phyloP scores from a whole-genome alignment of 2,113 vertebrate genomes.

The Halichoerus grypus region DNA sequence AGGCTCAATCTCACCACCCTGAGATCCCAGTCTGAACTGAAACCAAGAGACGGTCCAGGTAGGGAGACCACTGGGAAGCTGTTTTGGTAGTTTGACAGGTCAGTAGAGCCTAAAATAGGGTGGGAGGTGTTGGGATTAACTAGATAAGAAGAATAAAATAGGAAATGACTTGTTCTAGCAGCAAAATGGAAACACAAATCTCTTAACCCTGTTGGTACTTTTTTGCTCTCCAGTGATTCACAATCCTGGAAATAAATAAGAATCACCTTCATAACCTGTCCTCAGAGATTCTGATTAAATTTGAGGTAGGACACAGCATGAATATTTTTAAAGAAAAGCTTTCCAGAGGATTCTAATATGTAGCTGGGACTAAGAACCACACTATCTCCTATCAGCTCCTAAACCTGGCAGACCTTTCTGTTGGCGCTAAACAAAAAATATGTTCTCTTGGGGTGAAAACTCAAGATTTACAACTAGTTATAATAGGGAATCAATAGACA shows the following conservation, averaged over 20 bases:
- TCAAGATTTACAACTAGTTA: neutral
- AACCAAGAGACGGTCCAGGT: neutral
- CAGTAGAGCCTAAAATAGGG: neutral
- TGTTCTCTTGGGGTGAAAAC: neutral
- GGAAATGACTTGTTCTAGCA: neutral
- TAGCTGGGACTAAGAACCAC: neutral
- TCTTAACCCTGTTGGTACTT: neutral
- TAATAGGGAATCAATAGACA: neutral
- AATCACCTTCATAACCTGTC: neutral
- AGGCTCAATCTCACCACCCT: neutral
- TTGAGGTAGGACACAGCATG: neutral
- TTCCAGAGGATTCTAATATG: neutral
- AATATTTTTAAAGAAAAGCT: neutral
- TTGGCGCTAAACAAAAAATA: constrained; percentile 31
- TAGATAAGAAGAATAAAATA: neutral
- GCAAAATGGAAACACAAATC: neutral
- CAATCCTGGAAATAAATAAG: neutral
- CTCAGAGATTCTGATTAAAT: neutral
- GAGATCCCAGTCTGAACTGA: neutral
- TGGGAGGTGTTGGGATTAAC: neutral
- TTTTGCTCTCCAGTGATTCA: neutral
- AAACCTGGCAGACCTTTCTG: neutral
- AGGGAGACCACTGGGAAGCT: neutral
- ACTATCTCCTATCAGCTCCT: neutral
- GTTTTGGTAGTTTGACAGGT: neutral